Evolutionary conservation across 1,140 invertebrate species (phyloP), one percentile per base, ranked within the genome.

Genomic region (Wasmannia auropunctata): DNA sequence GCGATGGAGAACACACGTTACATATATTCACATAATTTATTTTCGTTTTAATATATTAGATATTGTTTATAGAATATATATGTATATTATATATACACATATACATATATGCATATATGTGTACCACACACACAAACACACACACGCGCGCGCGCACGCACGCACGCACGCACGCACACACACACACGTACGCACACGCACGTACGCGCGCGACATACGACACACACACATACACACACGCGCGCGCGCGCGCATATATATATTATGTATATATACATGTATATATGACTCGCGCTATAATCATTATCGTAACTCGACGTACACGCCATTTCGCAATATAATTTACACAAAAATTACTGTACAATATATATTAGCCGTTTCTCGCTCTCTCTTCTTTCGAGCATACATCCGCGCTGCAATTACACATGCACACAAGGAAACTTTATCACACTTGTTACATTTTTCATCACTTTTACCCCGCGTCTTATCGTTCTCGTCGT

Each of bases 11-110:
- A n/a, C n/a, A 11, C 16, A 65, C 10, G 34, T 49, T 62, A 40
- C 34, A 22, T 79, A 31, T 43, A 43, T 83, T 91, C 81, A 87
- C 87, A 92, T 91, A 91, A 91, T 90, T 91, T 91, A 91, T 83
- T 91, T 28, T 91, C 83, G 77, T 60, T 91, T 91, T 90, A 91
- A 91, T 91, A 91, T 91, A 91, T 91, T 91, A 91, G 87, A 91
- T 89, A 91, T 91, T 86, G 88, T 91, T 91, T 85, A 58, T 90
- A 90, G 86, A 91, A 37, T 51, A 54, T 28, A 37, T 89, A 91
- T 51, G 25, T 65, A 91, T 91, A 91, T 34, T n/a, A 51, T 72
- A 34, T 70, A n/a, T 65, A 65, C 22, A 67, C 43, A 14, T 67
- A 67, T 43, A 25, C 14, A 46, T 46, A 28, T 69, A 43, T 46